A percentile compares a stretch with the other conserved stretches of the same genome.
Conservation (phyloP, 2,888 invertebrate species). For the Drosophila differens region DNA sequence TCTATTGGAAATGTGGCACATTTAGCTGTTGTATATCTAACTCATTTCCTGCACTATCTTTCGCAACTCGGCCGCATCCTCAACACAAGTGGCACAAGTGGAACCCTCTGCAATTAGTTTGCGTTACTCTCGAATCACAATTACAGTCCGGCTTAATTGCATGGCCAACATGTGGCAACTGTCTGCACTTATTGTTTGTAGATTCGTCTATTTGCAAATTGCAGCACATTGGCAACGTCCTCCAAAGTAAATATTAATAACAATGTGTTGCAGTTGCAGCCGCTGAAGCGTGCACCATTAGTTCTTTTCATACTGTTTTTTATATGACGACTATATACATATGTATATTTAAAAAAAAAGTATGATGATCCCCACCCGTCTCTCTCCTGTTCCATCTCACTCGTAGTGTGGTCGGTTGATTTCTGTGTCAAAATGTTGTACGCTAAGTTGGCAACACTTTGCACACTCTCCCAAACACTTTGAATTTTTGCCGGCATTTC, state of each 20-base stretch:
- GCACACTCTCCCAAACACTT: conserved; percentile 67
- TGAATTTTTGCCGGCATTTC: conserved; percentile 48
- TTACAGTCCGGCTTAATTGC: conserved; percentile 26
- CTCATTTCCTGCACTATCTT: neutral
- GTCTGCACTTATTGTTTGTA: neutral
- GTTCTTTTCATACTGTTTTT: conserved; percentile 11
- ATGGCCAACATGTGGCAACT: conserved; percentile 48
- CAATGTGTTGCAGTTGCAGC: conserved; percentile 1
- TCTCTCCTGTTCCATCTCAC: neutral
- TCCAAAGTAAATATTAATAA: conserved; percentile 14
- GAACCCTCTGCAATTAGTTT: conserved; percentile 42
- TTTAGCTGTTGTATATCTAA: neutral
- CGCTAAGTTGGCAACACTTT: conserved; percentile 82
- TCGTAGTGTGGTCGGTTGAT: conserved; percentile 24
- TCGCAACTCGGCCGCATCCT: conserved; percentile 17
- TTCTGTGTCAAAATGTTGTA: conserved; percentile 77
- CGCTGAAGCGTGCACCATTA: conserved; percentile 52
- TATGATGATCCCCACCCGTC: neutral
- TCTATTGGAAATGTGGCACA: neutral
- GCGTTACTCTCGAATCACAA: conserved; percentile 25
- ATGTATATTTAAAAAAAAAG: neutral
- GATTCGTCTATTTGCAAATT: conserved; percentile 32
- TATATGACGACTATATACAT: conserved; percentile 18
- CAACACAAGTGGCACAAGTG: conserved; percentile 16
- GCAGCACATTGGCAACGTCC: conserved; percentile 42